Base-by-base conservation (phyloP, 2,888 invertebrate genomes). In the Prosapia bicincta region DNA sequence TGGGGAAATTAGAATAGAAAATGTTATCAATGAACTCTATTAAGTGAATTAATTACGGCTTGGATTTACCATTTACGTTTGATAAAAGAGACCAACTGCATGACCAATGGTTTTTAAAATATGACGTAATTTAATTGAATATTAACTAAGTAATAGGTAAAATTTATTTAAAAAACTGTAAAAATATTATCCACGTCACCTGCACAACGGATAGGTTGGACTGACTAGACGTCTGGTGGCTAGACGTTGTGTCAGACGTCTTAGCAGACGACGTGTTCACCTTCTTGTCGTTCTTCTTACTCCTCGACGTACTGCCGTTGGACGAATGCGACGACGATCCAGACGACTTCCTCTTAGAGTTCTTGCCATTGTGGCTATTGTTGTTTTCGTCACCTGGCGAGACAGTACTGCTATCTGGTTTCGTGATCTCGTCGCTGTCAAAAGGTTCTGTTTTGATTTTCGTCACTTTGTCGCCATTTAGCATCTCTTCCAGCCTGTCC, bases 361-460 rank as follows among this genome's bases (percentile, higher is more conserved):
- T 74, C 78, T 24, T 79, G 78, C 72, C 81, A 79, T 78, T 82
- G 82, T 77, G 84, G 79, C 83, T 84, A 82, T 86, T 86, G 82
- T 86, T 86, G 81, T 86, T 86, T 79, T 86, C 86, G 78, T 86
- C 86, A 1, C 86, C 86, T 3, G 85, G 80, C 0, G 80, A 83
- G 7, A 83, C 83, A 6, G 86, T 85, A 75, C 85, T 85, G 77
- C 85, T 85, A 79, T 86, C 86, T 3, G 85, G 84, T 30, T 85
- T 80, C 0, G 85, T 77, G 25, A 71, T 72, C 28, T 75, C 77
- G 25, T 73, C 75, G 66, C 70, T 38, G 25, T 75, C 74, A 9
- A 72, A 23, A 10, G 26, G 54, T 38, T 72, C 76, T n/a, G 72
- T 38, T 28, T 76, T 68, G n/a, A 72, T 26, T 26, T 54, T 54